Conservation (phyloP, 64 coral and sea anemone genomes). For the Pocillopora verrucosa region DNA sequence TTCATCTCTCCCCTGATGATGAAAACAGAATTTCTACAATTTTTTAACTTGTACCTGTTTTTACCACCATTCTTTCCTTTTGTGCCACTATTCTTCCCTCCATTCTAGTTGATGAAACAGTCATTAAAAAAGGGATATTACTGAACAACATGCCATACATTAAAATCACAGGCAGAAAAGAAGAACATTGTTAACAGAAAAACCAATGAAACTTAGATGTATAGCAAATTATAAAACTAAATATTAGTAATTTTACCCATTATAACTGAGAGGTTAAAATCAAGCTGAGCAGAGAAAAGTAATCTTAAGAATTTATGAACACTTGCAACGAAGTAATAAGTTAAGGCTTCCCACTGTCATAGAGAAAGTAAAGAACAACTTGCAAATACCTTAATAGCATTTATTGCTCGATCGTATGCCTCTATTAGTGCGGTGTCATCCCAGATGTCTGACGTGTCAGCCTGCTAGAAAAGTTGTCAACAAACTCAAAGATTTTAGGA, state of each 20-base stretch:
- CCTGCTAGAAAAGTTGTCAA: constrained; percentile 37
- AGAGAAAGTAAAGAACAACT: background rate
- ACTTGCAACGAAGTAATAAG: too few relatives aligned
- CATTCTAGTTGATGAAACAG: background rate
- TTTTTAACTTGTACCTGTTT: constrained; percentile 22
- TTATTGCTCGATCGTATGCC: constrained; percentile 95
- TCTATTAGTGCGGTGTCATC: constrained; percentile 95
- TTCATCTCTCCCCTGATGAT: too few relatives aligned
- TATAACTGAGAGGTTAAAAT: too few relatives aligned
- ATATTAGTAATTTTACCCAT: too few relatives aligned
- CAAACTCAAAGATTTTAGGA: background rate
- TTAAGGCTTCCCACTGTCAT: background rate
- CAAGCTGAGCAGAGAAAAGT: too few relatives aligned
- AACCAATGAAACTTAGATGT: too few relatives aligned
- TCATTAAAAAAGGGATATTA: background rate
- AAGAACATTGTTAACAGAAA: too few relatives aligned
- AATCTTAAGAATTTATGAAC: too few relatives aligned
- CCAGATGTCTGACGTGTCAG: constrained; percentile 80
- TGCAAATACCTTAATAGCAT: constrained; percentile 81
- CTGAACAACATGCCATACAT: background rate
- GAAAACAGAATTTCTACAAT: too few relatives aligned
- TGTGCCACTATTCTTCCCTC: constrained; percentile 42
- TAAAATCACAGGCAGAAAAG: too few relatives aligned
- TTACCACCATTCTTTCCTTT: constrained; percentile 47
- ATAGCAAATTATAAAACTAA: too few relatives aligned